Evolutionary conservation across 2,888 invertebrate genomes (phyloP).

Genomic region (Emmelina monodactyla): DNA sequence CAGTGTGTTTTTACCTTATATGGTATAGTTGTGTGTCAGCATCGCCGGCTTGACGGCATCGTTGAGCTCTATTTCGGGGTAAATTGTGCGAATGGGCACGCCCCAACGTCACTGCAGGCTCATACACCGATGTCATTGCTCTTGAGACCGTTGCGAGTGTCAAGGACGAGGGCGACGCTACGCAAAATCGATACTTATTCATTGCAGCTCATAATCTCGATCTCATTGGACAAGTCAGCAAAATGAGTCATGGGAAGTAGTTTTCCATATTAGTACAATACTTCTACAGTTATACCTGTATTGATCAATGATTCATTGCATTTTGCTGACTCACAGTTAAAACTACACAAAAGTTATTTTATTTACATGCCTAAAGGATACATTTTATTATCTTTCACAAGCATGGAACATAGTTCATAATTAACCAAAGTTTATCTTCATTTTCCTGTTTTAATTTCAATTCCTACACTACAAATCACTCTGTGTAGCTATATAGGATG

Average conservation of each 20-base stretch:
- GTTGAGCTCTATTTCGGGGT: conserved; percentile 31
- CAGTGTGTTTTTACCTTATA: conserved; percentile 57
- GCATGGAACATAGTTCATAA: too few species aligned
- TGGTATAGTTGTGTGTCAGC: conserved; percentile 42
- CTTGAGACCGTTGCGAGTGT: conserved; percentile 37
- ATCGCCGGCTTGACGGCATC: background rate
- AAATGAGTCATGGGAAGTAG: background rate
- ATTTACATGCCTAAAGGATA: too few species aligned
- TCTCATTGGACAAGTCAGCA: background rate
- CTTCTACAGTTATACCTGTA: background rate
- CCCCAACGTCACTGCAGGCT: conserved; percentile 14
- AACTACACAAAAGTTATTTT: too few species aligned
- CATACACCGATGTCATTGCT: background rate
- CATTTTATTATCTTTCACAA: too few species aligned
- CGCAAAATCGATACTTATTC: background rate
- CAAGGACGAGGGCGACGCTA: conserved; percentile 32
- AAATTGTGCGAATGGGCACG: conserved; percentile 22
- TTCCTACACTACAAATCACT: too few species aligned
- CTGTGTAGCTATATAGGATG: too few species aligned
- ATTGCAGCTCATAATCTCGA: background rate
- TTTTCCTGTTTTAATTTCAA: too few species aligned
- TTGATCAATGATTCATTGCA: background rate
- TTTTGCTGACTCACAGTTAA: background rate
- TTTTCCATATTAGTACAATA: background rate
- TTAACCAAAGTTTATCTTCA: too few species aligned